phyloP scores from a whole-genome alignment of 2,888 invertebrate genomes.

The Nemurella pictetii region DNA sequence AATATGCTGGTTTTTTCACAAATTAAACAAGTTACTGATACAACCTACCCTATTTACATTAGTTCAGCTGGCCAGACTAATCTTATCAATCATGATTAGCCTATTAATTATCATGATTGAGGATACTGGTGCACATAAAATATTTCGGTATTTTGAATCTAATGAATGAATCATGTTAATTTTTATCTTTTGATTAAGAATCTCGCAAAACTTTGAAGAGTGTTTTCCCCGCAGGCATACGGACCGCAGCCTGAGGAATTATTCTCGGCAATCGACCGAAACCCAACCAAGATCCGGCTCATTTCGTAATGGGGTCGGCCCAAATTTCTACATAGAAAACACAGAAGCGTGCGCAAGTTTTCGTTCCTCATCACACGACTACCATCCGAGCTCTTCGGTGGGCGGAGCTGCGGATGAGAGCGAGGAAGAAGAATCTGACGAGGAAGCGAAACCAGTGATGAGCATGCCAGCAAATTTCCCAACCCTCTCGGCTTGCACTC shows the following conservation, averaged over 20 bases:
- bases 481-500: not conserved
- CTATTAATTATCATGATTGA: too few species aligned
- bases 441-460: slow-evolving; percentile 1
- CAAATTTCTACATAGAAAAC: slow-evolving; percentile 35
- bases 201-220: too few species aligned
- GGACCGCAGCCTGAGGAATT: not conserved
- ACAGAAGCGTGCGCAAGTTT: slow-evolving; percentile 13
- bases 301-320: slow-evolving; percentile 22
- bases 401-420: not conserved
- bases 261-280: slow-evolving; percentile 16
- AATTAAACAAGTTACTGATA: too few species aligned
- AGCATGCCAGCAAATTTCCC: not conserved
- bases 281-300: not conserved
- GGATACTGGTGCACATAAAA: not conserved
- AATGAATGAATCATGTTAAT: not conserved
- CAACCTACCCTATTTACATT: too few species aligned
- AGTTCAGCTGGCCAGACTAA: too few species aligned
- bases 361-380: not conserved
- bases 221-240: not conserved
- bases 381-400: not conserved
- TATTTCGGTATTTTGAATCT: not conserved
- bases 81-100: too few species aligned
- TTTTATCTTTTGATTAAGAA: too few species aligned
- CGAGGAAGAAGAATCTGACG: slow-evolving; percentile 30
- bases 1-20: too few species aligned